phyloP scores from a whole-genome alignment of 1,140 invertebrate genomes.

The Caenorhabditis briggsae region DNA sequence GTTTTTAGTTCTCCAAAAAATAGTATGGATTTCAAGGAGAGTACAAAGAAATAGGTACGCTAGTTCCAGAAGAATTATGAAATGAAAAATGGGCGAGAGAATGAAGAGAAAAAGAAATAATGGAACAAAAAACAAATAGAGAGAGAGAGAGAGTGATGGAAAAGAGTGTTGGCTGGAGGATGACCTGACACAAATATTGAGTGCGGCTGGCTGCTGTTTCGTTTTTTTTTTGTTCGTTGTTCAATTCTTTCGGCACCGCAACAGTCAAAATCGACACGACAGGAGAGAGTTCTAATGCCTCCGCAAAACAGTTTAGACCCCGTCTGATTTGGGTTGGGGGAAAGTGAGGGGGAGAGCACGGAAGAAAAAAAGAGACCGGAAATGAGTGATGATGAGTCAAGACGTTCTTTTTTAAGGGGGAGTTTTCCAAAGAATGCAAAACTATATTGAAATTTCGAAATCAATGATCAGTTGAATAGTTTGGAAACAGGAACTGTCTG shows the following conservation, averaged over 20 bases:
- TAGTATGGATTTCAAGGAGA: constrained; percentile 79
- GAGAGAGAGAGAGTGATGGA: neutral
- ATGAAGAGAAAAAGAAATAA: neutral
- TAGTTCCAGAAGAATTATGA: constrained; percentile 44
- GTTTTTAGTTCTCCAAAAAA: constrained; percentile 84
- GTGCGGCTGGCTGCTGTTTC: constrained; percentile 5
- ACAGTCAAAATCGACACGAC: constrained; percentile 34
- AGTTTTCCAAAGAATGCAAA: neutral
- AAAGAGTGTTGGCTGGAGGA: constrained; percentile 1
- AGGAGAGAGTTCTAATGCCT: constrained; percentile 37
- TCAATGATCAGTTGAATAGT: no score
- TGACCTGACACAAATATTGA: constrained; percentile 44
- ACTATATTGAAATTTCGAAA: no score
- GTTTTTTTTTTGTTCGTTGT: constrained; percentile 12
- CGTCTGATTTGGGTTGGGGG: neutral
- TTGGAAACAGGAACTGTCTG: no score
- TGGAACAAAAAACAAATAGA: constrained; percentile 46
- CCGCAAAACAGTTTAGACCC: neutral
- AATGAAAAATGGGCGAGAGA: constrained; percentile 43
- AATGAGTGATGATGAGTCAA: neutral
- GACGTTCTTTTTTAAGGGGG: neutral
- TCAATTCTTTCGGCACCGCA: neutral
- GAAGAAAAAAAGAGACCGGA: neutral
- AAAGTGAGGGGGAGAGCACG: neutral
- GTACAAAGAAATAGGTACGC: constrained; percentile 41